These are phyloP conservation scores for Thripadectes ignobilis DNA, from an alignment of 2,797 vertebrate species.

Conservation along the genomic window DNA sequence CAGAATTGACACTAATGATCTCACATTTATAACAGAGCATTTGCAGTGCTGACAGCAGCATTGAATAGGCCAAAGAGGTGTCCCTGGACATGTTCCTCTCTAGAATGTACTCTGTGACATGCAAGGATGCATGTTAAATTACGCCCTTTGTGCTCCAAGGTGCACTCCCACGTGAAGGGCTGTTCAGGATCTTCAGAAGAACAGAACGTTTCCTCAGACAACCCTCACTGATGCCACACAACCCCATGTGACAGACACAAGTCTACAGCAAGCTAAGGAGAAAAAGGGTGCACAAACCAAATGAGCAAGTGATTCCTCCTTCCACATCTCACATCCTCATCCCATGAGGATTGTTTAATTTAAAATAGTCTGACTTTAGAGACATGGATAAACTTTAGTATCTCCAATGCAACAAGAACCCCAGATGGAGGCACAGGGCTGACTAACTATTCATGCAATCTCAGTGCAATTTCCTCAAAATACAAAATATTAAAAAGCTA, in stretches of 20 bases:
- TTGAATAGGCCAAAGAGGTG: neutral
- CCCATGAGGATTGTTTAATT: accelerated
- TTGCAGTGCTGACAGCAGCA: neutral
- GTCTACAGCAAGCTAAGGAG: neutral
- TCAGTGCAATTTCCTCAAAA: neutral
- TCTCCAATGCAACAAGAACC: neutral
- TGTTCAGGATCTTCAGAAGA: neutral
- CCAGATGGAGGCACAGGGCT: neutral
- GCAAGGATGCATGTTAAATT: accelerated
- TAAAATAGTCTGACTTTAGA: neutral
- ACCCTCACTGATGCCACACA: neutral
- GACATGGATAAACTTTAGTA: neutral
- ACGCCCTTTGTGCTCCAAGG: neutral
- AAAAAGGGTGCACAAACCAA: neutral
- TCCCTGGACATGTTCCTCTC: neutral
- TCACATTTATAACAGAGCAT: neutral
- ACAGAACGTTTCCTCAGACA: neutral
- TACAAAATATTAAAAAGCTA: neutral
- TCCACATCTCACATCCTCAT: neutral
- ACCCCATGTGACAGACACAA: neutral
- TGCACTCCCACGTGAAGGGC: neutral
- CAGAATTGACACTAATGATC: neutral
- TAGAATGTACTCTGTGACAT: neutral
- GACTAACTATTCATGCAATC: neutral
- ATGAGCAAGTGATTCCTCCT: neutral